phyloP scores from a whole-genome alignment of 2,888 invertebrate species.

The Adineta ricciae region DNA sequence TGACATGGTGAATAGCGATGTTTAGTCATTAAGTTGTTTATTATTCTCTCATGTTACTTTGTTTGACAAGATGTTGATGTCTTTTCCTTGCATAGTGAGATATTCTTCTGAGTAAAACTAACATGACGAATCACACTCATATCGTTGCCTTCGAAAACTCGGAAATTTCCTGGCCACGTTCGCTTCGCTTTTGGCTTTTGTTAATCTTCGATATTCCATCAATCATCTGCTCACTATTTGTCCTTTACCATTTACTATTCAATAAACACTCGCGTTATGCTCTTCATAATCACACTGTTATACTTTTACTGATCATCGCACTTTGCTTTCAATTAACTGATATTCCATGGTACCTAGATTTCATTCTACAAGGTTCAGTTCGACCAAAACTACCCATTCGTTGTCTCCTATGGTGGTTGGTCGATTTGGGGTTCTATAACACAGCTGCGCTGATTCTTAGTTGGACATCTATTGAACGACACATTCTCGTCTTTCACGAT shows the following conservation, averaged over 20 bases:
- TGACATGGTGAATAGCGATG: background rate
- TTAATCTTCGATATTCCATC: background rate
- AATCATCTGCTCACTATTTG: background rate
- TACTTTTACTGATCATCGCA: background rate
- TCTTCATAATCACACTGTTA: background rate
- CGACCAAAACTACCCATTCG: background rate
- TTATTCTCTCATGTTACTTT: background rate
- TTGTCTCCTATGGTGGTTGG: background rate
- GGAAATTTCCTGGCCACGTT: background rate
- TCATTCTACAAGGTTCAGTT: background rate
- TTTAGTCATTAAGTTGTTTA: background rate
- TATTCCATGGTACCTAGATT: background rate
- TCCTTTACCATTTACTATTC: conserved; percentile 10
- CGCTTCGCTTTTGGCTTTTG: background rate
- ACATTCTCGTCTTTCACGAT: background rate
- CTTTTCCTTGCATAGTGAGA: background rate
- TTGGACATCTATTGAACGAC: background rate
- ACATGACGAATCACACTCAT: background rate
- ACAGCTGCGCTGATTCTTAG: background rate
- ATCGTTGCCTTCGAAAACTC: background rate
- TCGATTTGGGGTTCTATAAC: background rate
- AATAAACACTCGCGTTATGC: background rate
- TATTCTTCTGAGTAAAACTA: background rate
- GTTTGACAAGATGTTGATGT: background rate
- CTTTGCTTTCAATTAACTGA: background rate